phyloP scores from a whole-genome alignment of 1,140 invertebrate species.

The Ruditapes philippinarum region DNA sequence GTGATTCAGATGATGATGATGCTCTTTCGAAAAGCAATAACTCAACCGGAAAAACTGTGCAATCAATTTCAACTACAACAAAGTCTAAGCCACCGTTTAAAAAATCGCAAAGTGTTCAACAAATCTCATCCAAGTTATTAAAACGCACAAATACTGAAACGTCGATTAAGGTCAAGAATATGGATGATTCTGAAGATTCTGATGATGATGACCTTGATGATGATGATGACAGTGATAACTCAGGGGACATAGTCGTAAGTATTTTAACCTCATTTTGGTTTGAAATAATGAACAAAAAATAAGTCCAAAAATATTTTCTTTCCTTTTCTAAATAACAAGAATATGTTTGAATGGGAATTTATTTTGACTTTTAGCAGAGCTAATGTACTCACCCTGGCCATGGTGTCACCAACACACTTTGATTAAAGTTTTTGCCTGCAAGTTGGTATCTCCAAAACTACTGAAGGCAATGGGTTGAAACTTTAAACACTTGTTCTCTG shows the following conservation, averaged over 20 bases:
- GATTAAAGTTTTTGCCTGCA: too few species aligned
- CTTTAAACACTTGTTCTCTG: too few species aligned
- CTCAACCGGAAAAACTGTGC: not conserved
- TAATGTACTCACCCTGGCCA: too few species aligned
- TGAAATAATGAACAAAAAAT: too few species aligned
- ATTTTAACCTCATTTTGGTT: too few species aligned
- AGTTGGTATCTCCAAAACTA: too few species aligned
- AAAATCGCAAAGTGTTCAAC: slow-evolving; percentile 56
- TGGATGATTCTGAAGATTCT: slow-evolving; percentile 43
- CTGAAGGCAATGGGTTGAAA: too few species aligned
- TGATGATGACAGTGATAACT: slow-evolving; percentile 51
- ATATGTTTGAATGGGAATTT: too few species aligned
- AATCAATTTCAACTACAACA: slow-evolving; percentile 8
- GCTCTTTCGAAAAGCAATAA: not conserved
- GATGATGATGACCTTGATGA: slow-evolving; percentile 71
- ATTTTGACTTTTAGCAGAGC: too few species aligned
- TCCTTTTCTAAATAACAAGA: too few species aligned
- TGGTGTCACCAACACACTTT: too few species aligned
- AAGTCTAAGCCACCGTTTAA: slow-evolving; percentile 47
- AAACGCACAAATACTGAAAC: slow-evolving; percentile 34
- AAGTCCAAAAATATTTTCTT: too few species aligned
- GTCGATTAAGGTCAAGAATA: slow-evolving; percentile 23
- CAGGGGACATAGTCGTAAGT: slow-evolving; percentile 58
- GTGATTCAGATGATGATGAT: slow-evolving; percentile 67
- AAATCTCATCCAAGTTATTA: slow-evolving; percentile 32